Evolutionary conservation across 2,797 vertebrate genomes (phyloP).

Genomic region (Sparidentex hasta): DNA sequence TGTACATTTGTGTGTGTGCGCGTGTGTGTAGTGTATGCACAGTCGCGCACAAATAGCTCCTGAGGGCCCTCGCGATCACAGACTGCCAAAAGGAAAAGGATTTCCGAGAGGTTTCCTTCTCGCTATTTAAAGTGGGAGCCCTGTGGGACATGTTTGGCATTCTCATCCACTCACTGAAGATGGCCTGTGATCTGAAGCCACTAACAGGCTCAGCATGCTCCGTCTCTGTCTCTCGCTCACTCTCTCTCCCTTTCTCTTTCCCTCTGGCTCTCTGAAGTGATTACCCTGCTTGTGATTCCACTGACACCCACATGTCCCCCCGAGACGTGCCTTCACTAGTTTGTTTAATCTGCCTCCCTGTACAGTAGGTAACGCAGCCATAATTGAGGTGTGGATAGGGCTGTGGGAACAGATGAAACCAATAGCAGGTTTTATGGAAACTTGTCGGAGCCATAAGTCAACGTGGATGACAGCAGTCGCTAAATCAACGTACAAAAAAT

Average conservation of each 20-base stretch:
- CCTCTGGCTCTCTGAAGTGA: constrained; percentile 84
- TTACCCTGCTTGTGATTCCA: constrained; percentile 86
- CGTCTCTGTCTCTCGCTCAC: constrained; percentile 61
- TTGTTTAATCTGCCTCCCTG: constrained; percentile 85
- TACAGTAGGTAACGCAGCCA: constrained; percentile 79
- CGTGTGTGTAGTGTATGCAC: constrained; percentile 57
- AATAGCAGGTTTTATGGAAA: constrained; percentile 68
- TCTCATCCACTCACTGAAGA: constrained; percentile 84
- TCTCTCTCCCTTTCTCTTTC: constrained; percentile 70
- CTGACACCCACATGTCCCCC: constrained; percentile 84
- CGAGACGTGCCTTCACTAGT: constrained; percentile 80
- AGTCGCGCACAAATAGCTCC: constrained; percentile 75
- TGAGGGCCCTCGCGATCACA: constrained; percentile 77
- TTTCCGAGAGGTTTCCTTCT: constrained; percentile 84
- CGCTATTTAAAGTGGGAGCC: constrained; percentile 80
- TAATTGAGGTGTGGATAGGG: constrained; percentile 83
- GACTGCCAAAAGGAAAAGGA: constrained; percentile 82
- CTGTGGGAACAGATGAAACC: constrained; percentile 74
- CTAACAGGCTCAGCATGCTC: constrained; percentile 78
- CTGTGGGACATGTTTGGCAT: constrained; percentile 84
- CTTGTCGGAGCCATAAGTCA: constrained; percentile 42
- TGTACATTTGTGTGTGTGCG: constrained; percentile 20
- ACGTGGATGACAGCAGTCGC: constrained; percentile 43
- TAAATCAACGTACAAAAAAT: constrained; percentile 52
- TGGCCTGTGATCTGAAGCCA: constrained; percentile 84